Conservation (phyloP, 2,797 vertebrate species). For the Sciaenops ocellatus region DNA sequence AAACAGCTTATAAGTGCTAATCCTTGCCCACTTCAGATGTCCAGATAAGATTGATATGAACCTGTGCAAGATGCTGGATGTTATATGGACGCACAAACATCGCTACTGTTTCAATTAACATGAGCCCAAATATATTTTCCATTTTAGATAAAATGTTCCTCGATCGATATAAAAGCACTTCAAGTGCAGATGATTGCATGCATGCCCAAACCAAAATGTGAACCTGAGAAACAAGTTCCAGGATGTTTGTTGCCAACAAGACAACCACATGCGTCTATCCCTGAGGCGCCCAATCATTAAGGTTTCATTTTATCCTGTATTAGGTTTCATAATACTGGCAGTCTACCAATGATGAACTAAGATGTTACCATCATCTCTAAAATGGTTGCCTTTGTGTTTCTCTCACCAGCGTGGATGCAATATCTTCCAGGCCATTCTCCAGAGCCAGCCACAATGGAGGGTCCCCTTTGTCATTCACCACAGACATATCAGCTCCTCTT, state of each 20-base stretch:
- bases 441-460: slow-evolving; percentile 96
- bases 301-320: not conserved
- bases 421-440: slow-evolving; percentile 93
- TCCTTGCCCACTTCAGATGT: not conserved
- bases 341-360: not conserved
- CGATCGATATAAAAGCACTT: not conserved
- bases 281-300: not conserved
- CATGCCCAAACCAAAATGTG: not conserved
- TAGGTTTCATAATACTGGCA: not conserved
- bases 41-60: not conserved
- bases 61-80: not conserved
- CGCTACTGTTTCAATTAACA: not conserved
- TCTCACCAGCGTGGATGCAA: slow-evolving; percentile 97
- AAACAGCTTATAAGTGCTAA: not conserved
- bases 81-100: not conserved
- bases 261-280: not conserved
- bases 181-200: not conserved
- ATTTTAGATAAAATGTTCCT: not conserved
- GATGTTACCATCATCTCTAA: not conserved
- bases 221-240: not conserved
- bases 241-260: not conserved
- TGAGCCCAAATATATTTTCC: not conserved
- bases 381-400: not conserved
- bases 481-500: slow-evolving; percentile 97
- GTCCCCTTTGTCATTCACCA: slow-evolving; percentile 94